Base-by-base conservation (phyloP, 2,797 vertebrate species). In the Sylvia borin region DNA sequence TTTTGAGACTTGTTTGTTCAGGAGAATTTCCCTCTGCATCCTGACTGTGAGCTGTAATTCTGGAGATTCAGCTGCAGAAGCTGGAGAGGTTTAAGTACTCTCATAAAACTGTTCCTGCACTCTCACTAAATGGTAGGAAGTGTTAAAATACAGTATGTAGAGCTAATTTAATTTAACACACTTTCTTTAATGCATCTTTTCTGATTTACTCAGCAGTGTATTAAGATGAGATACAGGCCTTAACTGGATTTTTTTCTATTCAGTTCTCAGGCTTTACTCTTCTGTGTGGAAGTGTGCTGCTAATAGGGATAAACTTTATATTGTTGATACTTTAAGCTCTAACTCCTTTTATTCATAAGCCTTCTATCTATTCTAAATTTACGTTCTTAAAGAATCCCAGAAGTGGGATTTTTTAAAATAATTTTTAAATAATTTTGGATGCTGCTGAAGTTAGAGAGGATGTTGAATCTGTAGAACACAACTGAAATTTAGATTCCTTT, bases 181-280 rank as follows among this genome's bases (percentile, higher is more conserved):
- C 42, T 3, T 2, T 47, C 40, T 66, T 50, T 62, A 81, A 26
- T 68, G 58, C 62, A 31, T 90, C 74, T 86, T 76, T 72, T 62
- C 51, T 66, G 67, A 84, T 87, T 84, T 72, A 58, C 53, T 74
- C 75, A 90, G 34, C 43, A 68, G 48, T 76, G 55, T 76, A 86
- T 79, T 86, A 76, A 78, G 78, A 75, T 81, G 60, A 78, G 77
- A 70, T 75, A 47, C 4, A 36, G 16, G 36, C 55, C 54, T 82
- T 72, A 83, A 78, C 9, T 93, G 54, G 75, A 66, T 85, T 81
- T 86, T 95, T 93, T 90, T 42, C 84, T 45, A 8, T 82, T 85
- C 27, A 48, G 12, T 81, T 86, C 62, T 93, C 36, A 62, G 60
- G 17, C 51, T 88, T 51, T 86, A 13, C 53, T 88, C 16, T 86